These are phyloP conservation scores for Rachycentron canadum DNA, from an alignment of 2,797 vertebrate species.

Conservation along the genomic window DNA sequence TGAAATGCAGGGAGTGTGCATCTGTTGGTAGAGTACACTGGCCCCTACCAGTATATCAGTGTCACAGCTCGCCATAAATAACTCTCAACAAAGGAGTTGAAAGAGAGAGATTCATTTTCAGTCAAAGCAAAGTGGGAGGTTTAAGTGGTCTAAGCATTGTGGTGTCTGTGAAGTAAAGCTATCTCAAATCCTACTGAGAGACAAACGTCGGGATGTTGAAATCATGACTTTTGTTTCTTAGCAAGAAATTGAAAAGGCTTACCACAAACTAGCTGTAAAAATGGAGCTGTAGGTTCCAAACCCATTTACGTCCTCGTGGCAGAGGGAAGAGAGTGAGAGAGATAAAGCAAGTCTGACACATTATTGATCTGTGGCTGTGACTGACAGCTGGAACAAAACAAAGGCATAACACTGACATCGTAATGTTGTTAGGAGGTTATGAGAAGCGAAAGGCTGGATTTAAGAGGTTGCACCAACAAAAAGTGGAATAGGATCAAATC, in stretches of 20 bases:
- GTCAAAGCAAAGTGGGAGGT: constrained; percentile 71
- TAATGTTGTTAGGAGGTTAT: constrained; percentile 34
- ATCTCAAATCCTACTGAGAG: constrained; percentile 60
- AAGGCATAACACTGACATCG: constrained; percentile 46
- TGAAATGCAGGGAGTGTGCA: constrained; percentile 12
- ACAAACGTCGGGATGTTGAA: constrained; percentile 70
- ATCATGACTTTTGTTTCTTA: constrained; percentile 54
- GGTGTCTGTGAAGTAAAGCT: constrained; percentile 63
- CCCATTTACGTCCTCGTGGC: constrained; percentile 68
- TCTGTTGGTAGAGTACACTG: constrained; percentile 15
- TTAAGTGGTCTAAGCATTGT: constrained; percentile 49
- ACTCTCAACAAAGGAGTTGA: constrained; percentile 47
- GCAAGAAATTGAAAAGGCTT: constrained; percentile 79
- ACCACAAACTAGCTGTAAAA: constrained; percentile 39
- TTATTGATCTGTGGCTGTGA: constrained; percentile 71
- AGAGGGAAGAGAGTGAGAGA: constrained; percentile 49
- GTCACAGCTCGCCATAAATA: constrained; percentile 1
- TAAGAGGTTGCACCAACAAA: neutral
- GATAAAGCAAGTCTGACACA: constrained; percentile 72
- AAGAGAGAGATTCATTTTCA: constrained; percentile 71
- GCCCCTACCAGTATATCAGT: neutral
- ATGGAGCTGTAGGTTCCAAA: constrained; percentile 42
- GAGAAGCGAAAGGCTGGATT: constrained; percentile 22
- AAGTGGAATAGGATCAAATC: neutral
- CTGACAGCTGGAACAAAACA: constrained; percentile 72